phyloP scores from a whole-genome alignment of 1,140 invertebrate species.

The Dermatophagoides farinae region DNA sequence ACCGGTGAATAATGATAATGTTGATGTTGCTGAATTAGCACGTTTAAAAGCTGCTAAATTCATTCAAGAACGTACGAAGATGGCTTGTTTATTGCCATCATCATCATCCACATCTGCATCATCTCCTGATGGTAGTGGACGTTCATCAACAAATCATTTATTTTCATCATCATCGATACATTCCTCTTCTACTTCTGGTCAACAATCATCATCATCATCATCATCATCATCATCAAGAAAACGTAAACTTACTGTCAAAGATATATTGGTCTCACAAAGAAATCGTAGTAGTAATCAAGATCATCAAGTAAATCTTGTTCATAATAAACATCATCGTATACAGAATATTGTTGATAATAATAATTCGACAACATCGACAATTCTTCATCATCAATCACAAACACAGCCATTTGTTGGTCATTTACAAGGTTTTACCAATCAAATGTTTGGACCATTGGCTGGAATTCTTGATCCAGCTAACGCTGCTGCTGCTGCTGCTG shows the following conservation, averaged over 20 bases:
- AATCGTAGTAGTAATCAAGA: background rate
- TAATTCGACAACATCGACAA: background rate
- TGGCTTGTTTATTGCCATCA: background rate
- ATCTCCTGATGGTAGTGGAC: too few relatives aligned
- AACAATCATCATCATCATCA: background rate
- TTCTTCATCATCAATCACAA: background rate
- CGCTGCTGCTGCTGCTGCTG: too few relatives aligned
- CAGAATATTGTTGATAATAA: background rate
- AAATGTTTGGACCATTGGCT: background rate
- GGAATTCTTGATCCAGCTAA: background rate
- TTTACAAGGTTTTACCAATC: background rate
- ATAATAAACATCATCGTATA: background rate
- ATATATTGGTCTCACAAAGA: conserved; percentile 5
- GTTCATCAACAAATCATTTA: background rate
- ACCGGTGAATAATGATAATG: background rate
- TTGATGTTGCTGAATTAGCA: background rate
- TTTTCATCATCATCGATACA: background rate
- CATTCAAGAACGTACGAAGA: conserved; percentile 3
- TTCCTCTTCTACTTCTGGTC: background rate
- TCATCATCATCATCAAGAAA: background rate
- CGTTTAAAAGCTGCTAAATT: conserved; percentile 1
- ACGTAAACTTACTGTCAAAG: conserved; percentile 2
- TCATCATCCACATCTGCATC: background rate
- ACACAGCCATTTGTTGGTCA: background rate
- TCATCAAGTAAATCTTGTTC: background rate